phyloP scores from a whole-genome alignment of 2,888 invertebrate genomes.

The Pyrgus malvae region DNA sequence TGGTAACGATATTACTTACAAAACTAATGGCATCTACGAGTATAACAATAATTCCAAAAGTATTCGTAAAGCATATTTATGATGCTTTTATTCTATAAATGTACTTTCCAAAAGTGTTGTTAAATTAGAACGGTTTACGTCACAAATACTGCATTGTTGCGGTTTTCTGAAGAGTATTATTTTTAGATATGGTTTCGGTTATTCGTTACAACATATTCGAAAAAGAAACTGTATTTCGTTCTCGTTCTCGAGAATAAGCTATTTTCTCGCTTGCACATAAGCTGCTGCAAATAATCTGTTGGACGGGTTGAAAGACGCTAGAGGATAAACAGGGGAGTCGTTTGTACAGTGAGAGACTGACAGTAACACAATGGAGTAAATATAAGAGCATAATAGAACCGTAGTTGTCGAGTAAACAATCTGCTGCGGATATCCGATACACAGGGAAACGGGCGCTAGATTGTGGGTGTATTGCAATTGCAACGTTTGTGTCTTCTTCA shows the following conservation, averaged over 20 bases:
- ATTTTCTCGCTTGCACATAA: neutral
- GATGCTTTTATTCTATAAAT: constrained; percentile 8
- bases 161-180: constrained; percentile 12
- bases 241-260: neutral
- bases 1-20: too few relatives aligned
- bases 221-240: neutral
- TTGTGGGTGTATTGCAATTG: too few relatives aligned
- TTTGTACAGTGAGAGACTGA: constrained; percentile 4
- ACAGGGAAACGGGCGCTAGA: neutral
- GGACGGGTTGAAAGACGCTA: neutral
- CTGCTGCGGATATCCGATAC: neutral
- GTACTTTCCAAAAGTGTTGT: constrained; percentile 12
- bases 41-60: too few relatives aligned
- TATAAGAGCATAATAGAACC: neutral
- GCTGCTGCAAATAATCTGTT: neutral
- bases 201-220: neutral
- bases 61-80: too few relatives aligned
- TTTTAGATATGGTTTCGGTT: constrained; percentile 8
- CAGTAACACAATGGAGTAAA: neutral
- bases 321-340: neutral
- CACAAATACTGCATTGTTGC: constrained; percentile 24
- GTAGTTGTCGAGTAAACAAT: neutral
- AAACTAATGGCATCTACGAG: too few relatives aligned
- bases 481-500: too few relatives aligned
- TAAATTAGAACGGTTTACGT: constrained; percentile 21